Base-by-base conservation (phyloP, 1,140 invertebrate genomes). In the Dinoponera quadriceps region DNA sequence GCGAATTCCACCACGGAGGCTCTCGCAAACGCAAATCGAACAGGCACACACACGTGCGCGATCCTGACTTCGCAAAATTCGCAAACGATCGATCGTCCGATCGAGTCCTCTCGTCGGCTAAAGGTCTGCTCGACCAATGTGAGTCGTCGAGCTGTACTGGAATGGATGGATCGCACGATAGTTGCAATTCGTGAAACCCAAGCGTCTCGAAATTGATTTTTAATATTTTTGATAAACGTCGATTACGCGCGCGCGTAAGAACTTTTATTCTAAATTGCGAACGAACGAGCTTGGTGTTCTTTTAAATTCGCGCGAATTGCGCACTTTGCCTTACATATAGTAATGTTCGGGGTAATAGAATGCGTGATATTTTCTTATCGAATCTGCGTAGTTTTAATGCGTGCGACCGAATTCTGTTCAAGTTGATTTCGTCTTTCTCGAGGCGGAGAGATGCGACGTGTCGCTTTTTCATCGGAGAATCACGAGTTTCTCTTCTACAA, bases 201-300 rank as follows among this genome's bases (percentile, higher is more conserved):
- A 55, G 29, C 29, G 62, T 77, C 29, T 68, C 51, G 54, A 59
- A 57, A 71, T 71, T 69, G 22, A 9, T 20, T 71, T 44, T 44
- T 57, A 27, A 55, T 78, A 78, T 69, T 78, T 78, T 78, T 78
- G 18, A 78, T 78, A 57, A 38, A 69, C 16, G 13, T 69, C 33
- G 75, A 57, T 78, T 69, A 44, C 29, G 51, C 65, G 54, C 29
- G 51, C 65, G 25, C n/a, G 44, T 71, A 44, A 57, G 29, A 48
- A 80, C 14, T 48, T 69, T 57, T 57, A 80, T 57, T 38, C 38
- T 80, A 48, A 80, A 80, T 80, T 80, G 65, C 62, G 29, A 51
- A 29, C 72, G 25, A 13, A 27, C 63, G 63, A 71, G 51, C 25
- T 80, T 69, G 14, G 33, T 68, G n/a, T 55, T 48, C 54, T 78